Base-by-base conservation (phyloP, 2,797 vertebrate species). In the Pseudotriccus pelzelni region DNA sequence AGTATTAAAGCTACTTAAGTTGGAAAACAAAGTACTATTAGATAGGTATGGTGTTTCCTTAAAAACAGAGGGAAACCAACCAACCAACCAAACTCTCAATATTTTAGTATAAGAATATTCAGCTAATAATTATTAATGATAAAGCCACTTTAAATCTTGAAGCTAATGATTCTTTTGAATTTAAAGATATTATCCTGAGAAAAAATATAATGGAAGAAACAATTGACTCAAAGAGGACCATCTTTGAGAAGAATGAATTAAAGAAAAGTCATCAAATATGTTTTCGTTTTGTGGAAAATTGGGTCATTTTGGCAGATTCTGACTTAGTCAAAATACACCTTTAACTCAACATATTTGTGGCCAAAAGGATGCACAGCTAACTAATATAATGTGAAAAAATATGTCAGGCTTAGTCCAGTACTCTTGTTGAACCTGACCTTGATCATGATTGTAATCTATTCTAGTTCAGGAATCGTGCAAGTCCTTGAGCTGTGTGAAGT, bases 41-140 rank as follows among this genome's bases (percentile, higher is more conserved):
- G 16, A 8, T 14, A 59, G 2, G 5, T 36, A 16, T 32, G 5
- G 22, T 30, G 2, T 55, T 69, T 73, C 36, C n/a, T 46, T 83
- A 18, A 62, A 69, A 87, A 37, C 3, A 27, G 39, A 62, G 10
- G 27, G 14, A 53, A 77, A 41, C 5, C 39, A 41, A 75, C 15
- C 4, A 67, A 88, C 21, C 7, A 28, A 20, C 24, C 4, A 37
- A 55, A 0, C 0, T 3, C 6, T 2, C 30, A 80, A 6, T 21
- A 15, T 66, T 66, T 49, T 41, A 43, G 28, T 37, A 64, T 58
- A 79, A 80, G 16, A 55, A 1, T 77, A 58, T 78, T 62, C 17
- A 22, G 20, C 5, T 58, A 52, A 22, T 36, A 89, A 36, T 69
- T 25, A n/a, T 32, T 47, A 28, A 37, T 70, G 55, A 23, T 28